Evolutionary conservation across 2,888 invertebrate species (phyloP).

Genomic region (Philopedon plagiatum): DNA sequence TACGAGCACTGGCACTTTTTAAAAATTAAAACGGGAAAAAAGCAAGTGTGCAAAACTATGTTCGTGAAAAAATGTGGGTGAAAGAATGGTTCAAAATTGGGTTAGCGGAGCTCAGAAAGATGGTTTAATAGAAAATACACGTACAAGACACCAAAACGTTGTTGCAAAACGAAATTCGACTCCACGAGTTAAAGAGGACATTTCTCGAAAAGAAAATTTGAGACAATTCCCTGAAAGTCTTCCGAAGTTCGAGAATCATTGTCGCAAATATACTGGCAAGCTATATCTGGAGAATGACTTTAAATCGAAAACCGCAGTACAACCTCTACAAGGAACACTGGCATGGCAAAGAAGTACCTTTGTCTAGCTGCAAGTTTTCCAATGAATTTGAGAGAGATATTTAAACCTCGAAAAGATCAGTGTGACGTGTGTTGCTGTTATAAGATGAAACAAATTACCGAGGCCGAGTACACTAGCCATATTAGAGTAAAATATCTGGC

Average conservation of each 20-base stretch:
- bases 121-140: background rate
- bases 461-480: no score
- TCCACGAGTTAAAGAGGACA: no score
- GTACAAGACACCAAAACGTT: background rate
- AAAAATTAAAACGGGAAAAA: no score
- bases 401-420: slow-evolving; percentile 41
- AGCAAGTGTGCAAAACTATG: no score
- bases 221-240: background rate
- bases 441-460: slow-evolving; percentile 31
- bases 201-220: background rate
- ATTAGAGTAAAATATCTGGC: no score
- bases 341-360: slow-evolving; percentile 13
- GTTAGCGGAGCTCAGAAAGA: background rate
- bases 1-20: no score
- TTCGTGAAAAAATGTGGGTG: background rate
- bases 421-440: slow-evolving; percentile 31
- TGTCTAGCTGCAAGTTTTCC: slow-evolving; percentile 14
- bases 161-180: background rate
- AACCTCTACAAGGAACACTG: slow-evolving; percentile 27
- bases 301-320: slow-evolving; percentile 17
- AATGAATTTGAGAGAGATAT: slow-evolving; percentile 32
- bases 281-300: slow-evolving; percentile 9
- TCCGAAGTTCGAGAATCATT: slow-evolving; percentile 6
- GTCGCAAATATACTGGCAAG: background rate
- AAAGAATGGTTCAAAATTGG: background rate